Base-by-base conservation (phyloP, 2,888 invertebrate genomes). In the Pachymerium ferrugineum region DNA sequence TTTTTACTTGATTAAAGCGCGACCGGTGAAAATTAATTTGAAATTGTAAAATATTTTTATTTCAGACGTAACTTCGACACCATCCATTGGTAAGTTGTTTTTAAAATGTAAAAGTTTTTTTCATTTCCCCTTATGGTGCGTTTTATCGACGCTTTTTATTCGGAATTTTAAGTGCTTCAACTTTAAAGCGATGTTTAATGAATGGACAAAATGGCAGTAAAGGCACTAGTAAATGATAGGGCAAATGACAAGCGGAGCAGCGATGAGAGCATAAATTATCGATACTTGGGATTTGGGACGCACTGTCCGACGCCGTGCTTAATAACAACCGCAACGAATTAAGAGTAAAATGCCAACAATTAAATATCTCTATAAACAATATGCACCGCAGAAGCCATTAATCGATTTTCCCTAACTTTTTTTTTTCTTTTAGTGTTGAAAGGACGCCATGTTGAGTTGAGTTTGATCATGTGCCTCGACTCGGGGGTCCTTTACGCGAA, bases 171-270 rank as follows among this genome's bases (percentile, higher is more conserved):
- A 54, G 47, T 54, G 47, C 47, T 54, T 54, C 47, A 54, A 54
- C 47, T 54, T 54, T 54, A 54, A 54, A 54, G 47, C 47, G 47
- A 54, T 54, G 47, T 54, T 54, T 54, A 54, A 54, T 54, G 47
- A 54, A 54, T 54, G 47, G 47, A 54, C 47, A 54, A 54, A 54
- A 54, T 54, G 22, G 47, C 47, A 54, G 47, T 54, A 54, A 54
- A 54, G 19, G 19, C 47, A 5, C 47, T 19, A 54, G 47, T 54
- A 54, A 54, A 54, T 54, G 47, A 54, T 54, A 54, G 47, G 47
- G 47, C 19, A 54, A 54, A 54, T 54, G 47, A 54, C 47, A 54
- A 54, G 47, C 47, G 16, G 47, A 54, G 47, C 47, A 54, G 6
- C 47, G 22, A 54, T 22, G 22, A 22, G 47, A 22, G 47, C 47